Conservation (phyloP, 2,888 invertebrate species). For the Coenonympha arcania region DNA sequence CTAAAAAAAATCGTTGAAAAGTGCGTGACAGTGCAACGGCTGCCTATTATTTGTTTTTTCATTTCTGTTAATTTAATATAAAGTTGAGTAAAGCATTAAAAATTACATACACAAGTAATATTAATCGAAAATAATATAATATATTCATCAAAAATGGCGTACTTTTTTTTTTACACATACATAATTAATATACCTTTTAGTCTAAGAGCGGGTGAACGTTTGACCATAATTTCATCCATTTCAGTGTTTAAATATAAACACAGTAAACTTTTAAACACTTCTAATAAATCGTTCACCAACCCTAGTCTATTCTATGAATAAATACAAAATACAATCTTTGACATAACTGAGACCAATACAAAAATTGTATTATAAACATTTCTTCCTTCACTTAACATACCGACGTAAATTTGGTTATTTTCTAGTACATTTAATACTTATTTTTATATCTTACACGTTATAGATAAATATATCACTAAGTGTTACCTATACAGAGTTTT, state of each 20-base stretch:
- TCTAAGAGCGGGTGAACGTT: not conserved
- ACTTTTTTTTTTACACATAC: not conserved
- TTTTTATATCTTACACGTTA: conserved; percentile 45
- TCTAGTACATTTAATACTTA: conserved; percentile 45
- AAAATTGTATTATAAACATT: conserved; percentile 43
- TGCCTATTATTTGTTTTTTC: too few species aligned
- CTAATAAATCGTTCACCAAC: not conserved
- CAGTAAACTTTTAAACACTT: not conserved
- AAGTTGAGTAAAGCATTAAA: too few species aligned
- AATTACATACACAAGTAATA: conserved; percentile 11
- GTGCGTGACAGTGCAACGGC: too few species aligned
- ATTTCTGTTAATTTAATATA: too few species aligned
- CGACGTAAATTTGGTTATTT: conserved; percentile 65
- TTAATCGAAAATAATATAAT: conserved; percentile 25
- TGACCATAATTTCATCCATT: too few species aligned
- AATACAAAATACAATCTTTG: conserved; percentile 61
- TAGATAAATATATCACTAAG: conserved; percentile 58
- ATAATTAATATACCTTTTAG: not conserved
- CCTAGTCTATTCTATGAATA: conserved; percentile 31
- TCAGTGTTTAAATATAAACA: too few species aligned
- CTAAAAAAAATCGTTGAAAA: too few species aligned
- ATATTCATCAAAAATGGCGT: conserved; percentile 30
- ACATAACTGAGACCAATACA: conserved; percentile 69
- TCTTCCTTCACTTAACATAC: conserved; percentile 23
- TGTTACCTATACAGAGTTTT: conserved; percentile 23